Conservation (phyloP, 2,888 invertebrate species). For the Drosophila meridiana region DNA sequence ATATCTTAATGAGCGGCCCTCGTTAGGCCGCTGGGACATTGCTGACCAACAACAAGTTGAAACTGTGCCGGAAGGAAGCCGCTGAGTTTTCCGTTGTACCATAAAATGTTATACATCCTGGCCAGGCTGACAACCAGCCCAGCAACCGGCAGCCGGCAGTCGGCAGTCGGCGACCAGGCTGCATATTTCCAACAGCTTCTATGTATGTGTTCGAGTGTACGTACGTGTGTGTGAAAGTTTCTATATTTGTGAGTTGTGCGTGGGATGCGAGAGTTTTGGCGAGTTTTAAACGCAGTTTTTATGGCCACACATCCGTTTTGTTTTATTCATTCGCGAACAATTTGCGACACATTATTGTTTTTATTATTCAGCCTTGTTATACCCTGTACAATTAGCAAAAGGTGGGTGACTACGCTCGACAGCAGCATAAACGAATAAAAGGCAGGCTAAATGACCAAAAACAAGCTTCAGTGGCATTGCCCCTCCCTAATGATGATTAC, state of each 20-base stretch:
- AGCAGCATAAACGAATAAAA: not conserved
- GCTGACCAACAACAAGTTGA: constrained; percentile 46
- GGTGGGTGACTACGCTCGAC: not conserved
- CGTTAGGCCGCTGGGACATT: constrained; percentile 22
- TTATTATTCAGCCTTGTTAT: constrained; percentile 63
- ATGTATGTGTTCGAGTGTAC: not conserved
- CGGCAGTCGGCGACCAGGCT: constrained; percentile 20
- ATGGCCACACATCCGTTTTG: constrained; percentile 70
- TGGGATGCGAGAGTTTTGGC: constrained; percentile 50
- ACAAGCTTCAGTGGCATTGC: too few species aligned
- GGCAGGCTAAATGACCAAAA: not conserved
- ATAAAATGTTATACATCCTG: constrained; percentile 77
- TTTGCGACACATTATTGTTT: constrained; percentile 77
- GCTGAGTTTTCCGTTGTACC: constrained; percentile 74
- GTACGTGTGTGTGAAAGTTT: not conserved
- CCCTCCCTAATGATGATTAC: not conserved
- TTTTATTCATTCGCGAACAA: constrained; percentile 77
- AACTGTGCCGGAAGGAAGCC: constrained; percentile 75
- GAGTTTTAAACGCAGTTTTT: constrained; percentile 71
- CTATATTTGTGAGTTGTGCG: constrained; percentile 18
- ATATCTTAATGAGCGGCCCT: constrained; percentile 41
- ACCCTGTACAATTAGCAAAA: not conserved
- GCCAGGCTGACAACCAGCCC: constrained; percentile 21
- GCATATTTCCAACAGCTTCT: constrained; percentile 52
- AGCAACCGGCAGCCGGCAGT: not conserved